Base-by-base conservation (phyloP, 2,797 vertebrate species). In the Epinephelus coioides region DNA sequence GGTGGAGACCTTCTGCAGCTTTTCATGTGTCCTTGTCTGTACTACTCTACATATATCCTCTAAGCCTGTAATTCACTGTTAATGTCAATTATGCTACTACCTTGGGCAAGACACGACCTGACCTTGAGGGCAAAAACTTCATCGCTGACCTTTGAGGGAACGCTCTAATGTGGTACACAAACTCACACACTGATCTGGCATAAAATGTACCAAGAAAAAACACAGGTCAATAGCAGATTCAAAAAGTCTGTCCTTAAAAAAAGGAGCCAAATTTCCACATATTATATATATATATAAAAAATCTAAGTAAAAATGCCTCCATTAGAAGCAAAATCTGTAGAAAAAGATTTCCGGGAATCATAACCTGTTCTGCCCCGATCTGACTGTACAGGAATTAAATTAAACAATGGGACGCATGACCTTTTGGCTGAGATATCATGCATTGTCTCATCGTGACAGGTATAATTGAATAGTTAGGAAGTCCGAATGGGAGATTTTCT, bases 101-200 rank as follows among this genome's bases (percentile, higher is more conserved):
- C 23, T 44, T 70, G 46, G 73, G 40, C 46, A 51, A 80, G 50
- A 86, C 34, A 68, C 2, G 18, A 75, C 59, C 70, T 86, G 68
- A 84, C 80, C 84, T 85, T 82, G 68, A 82, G 65, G 75, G 82
- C 53, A 76, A 83, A 83, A 79, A 78, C 34, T 69, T 69, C 21
- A 79, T 66, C 4, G 27, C 74, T 85, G 84, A 80, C 69, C 67
- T 86, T 85, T 84, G 51, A 79, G 56, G 21, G 82, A 88, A 80
- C 47, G 30, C 4, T 83, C 23, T 54, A 50, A 81, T 88, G 78
- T 50, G 53, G 38, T 44, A 49, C 17, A 76, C 46, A 73, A 76
- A 82, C 69, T 43, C 51, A 66, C 23, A 74, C 49, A 66, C 23
- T 53, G 56, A 68, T 75, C 57, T 12, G 21, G 44, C 25, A 67